Evolutionary conservation across 2,113 vertebrate species (phyloP).

Genomic region (Sinocyclocheilus rhinocerous): DNA sequence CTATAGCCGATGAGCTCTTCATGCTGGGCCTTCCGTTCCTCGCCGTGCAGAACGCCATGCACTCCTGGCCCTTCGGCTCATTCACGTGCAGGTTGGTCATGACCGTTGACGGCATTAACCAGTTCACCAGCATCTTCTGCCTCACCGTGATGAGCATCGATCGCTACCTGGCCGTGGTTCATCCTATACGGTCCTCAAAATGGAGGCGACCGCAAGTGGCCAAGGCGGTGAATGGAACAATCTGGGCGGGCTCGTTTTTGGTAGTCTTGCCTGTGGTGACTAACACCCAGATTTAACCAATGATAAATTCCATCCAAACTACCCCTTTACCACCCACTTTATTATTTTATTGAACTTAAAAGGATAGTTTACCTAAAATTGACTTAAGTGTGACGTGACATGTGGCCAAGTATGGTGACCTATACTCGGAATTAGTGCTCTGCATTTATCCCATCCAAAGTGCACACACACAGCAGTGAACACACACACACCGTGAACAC

Average conservation of each 20-base stretch:
- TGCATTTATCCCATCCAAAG: too few species aligned
- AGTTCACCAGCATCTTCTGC: constrained; percentile 97
- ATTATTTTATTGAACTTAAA: background rate
- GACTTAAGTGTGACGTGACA: too few species aligned
- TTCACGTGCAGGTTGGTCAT: constrained; percentile 90
- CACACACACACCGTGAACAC: too few species aligned
- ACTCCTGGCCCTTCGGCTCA: constrained; percentile 90
- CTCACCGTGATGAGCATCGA: constrained; percentile 95
- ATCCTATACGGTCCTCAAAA: constrained; percentile 87
- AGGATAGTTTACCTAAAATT: background rate
- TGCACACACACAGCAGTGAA: too few species aligned
- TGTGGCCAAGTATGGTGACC: too few species aligned
- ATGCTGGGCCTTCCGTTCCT: constrained; percentile 94
- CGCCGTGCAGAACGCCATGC: constrained; percentile 88
- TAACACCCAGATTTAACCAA: background rate
- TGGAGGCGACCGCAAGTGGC: constrained; percentile 90
- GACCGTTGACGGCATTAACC: constrained; percentile 91
- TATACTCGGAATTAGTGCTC: too few species aligned
- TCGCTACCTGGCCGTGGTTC: constrained; percentile 92
- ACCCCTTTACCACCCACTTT: background rate
- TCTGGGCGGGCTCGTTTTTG: constrained; percentile 88
- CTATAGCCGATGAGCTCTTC: constrained; percentile 90
- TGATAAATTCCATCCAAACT: background rate
- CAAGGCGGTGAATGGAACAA: constrained; percentile 82
- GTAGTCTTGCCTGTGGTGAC: constrained; percentile 80